Evolutionary conservation across 1,140 invertebrate genomes (phyloP).

Genomic region (Pseudomyrmex cubaensis): DNA sequence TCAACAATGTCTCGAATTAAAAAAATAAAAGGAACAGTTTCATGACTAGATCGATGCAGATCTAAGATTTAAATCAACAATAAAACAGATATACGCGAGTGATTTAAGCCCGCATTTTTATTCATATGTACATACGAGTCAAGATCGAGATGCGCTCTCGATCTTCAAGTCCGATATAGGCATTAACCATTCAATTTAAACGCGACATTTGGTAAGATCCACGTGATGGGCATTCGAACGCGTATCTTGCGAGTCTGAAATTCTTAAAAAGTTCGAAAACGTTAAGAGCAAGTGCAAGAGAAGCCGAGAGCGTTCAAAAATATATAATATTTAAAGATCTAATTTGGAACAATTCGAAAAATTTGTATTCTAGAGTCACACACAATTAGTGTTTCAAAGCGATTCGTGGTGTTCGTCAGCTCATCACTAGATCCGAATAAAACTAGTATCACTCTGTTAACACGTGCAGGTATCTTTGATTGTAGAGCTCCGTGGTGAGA

Average conservation of each 20-base stretch:
- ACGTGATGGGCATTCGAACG: not conserved
- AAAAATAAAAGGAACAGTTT: not conserved
- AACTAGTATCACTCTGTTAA: conserved; percentile 78
- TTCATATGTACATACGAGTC: not conserved
- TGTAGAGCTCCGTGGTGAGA: conserved; percentile 81
- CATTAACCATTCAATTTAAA: conserved; percentile 48
- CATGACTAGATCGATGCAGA: conserved; percentile 30
- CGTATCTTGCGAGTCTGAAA: not conserved
- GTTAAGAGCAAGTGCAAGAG: not conserved
- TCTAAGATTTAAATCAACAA: conserved; percentile 17
- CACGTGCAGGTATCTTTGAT: conserved; percentile 83
- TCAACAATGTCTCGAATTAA: conserved; percentile 20
- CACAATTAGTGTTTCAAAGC: not conserved
- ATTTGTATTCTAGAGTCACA: conserved; percentile 11
- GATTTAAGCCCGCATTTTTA: not conserved
- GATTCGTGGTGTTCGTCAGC: not conserved
- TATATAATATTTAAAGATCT: not conserved
- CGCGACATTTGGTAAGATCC: conserved; percentile 27
- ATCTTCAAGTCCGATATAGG: not conserved
- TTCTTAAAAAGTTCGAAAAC: not conserved
- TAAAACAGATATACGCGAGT: not conserved
- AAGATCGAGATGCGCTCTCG: not conserved
- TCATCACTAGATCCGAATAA: conserved; percentile 21
- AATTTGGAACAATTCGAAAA: not conserved
- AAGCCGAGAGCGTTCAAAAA: not conserved